These are phyloP conservation scores for cat (Felis catus) DNA, from an alignment of 2,113 vertebrate genomes.

Conservation along the genomic window DNA sequence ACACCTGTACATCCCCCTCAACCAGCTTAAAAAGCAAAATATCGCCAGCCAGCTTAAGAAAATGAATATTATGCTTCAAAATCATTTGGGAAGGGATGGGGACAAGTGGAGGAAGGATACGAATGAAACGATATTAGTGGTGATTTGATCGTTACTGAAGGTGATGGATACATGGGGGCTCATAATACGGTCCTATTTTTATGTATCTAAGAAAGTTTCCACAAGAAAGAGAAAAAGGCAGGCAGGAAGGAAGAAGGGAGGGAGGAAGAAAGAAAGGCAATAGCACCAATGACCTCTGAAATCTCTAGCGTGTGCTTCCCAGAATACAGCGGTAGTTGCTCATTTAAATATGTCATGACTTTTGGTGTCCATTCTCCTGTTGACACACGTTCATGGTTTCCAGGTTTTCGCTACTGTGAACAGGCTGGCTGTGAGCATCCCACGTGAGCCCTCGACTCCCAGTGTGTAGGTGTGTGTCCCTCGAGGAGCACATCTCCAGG, in stretches of 20 bases:
- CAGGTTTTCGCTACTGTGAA: too few species aligned
- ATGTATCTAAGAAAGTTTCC: neutral
- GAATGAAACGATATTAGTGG: neutral
- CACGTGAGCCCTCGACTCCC: neutral
- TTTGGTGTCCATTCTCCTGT: neutral
- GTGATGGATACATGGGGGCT: neutral
- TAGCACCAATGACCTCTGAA: neutral
- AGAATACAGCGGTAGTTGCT: neutral
- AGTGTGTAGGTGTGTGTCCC: fast-evolving
- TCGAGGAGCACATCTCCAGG: neutral
- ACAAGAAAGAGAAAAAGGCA: neutral
- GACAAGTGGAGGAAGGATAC: neutral
- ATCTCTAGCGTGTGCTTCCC: neutral
- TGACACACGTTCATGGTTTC: neutral
- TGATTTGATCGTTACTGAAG: neutral
- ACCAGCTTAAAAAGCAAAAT: neutral
- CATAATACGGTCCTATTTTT: neutral
- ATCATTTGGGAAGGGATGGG: neutral
- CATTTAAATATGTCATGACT: neutral
- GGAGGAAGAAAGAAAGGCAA: neutral
- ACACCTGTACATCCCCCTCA: neutral
- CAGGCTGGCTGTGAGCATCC: neutral
- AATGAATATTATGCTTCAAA: neutral
- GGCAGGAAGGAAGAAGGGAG: neutral
- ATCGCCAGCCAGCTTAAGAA: neutral